Evolutionary conservation across 1,140 invertebrate species (phyloP).

Genomic region (Drosophila repleta): DNA sequence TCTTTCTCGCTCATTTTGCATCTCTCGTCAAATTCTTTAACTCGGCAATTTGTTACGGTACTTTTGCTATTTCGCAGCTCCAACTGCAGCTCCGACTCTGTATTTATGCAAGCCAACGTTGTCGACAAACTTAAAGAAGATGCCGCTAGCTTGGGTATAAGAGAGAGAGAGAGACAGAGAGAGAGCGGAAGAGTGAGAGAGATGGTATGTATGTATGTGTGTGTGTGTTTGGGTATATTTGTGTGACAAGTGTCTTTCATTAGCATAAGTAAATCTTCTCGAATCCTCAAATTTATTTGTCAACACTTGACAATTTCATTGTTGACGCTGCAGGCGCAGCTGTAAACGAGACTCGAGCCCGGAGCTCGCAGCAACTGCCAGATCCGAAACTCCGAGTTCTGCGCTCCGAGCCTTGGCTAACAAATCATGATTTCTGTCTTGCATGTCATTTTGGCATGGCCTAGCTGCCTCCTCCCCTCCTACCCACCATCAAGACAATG

Average conservation of each 20-base stretch:
- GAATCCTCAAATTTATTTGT: slow-evolving; percentile 83
- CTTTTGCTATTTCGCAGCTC: slow-evolving; percentile 52
- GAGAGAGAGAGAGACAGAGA: not conserved
- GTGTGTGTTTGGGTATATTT: slow-evolving; percentile 56
- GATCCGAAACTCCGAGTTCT: not conserved
- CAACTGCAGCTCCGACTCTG: slow-evolving; percentile 2
- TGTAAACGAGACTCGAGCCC: slow-evolving; percentile 42
- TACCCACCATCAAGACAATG: slow-evolving; percentile 51
- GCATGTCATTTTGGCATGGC: slow-evolving; percentile 61
- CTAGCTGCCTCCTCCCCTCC: slow-evolving; percentile 16
- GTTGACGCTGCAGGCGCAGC: slow-evolving; percentile 69
- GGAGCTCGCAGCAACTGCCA: too few species aligned
- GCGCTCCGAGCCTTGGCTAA: slow-evolving; percentile 29
- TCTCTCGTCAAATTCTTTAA: slow-evolving; percentile 75
- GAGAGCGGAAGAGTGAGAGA: not conserved
- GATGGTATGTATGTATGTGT: not conserved
- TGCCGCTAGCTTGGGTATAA: slow-evolving; percentile 60
- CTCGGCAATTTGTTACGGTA: slow-evolving; percentile 77
- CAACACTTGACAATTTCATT: slow-evolving; percentile 84
- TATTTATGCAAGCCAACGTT: slow-evolving; percentile 76
- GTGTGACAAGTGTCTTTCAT: slow-evolving; percentile 82
- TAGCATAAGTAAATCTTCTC: slow-evolving; percentile 81
- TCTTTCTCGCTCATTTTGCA: slow-evolving; percentile 61
- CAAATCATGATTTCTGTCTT: slow-evolving; percentile 78
- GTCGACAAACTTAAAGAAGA: slow-evolving; percentile 67